Conservation (phyloP, 2,113 vertebrate species). For the Sisor rabdophorus region DNA sequence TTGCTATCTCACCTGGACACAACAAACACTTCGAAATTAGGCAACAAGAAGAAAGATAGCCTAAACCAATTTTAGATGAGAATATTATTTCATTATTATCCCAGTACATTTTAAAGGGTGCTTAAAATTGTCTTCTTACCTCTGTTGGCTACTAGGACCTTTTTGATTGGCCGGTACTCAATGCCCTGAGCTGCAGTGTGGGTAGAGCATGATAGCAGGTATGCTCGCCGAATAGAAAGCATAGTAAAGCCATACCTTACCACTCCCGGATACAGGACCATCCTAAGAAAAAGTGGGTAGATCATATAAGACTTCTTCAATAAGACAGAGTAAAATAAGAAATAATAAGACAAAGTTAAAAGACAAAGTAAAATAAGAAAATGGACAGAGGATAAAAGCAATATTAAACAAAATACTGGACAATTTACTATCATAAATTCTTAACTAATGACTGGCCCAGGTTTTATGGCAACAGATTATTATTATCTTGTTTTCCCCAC, state of each 20-base stretch:
- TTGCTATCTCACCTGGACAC: conserved; percentile 83
- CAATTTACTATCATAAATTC: conserved; percentile 38
- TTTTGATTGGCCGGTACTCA: conserved; percentile 84
- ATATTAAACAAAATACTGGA: not conserved
- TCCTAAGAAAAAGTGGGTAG: conserved; percentile 55
- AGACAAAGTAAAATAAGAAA: conserved; percentile 30
- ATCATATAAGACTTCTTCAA: conserved; percentile 22
- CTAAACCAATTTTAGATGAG: too few relatives aligned
- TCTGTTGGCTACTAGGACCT: conserved; percentile 89
- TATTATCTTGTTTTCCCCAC: conserved; percentile 12
- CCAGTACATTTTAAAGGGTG: not conserved
- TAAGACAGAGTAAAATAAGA: conserved; percentile 28
- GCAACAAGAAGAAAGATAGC: not conserved
- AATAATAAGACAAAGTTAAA: conserved; percentile 17
- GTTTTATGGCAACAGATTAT: conserved; percentile 25
- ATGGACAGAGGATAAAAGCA: conserved; percentile 20
- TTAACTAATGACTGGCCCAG: conserved; percentile 24
- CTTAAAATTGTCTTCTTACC: conserved; percentile 55
- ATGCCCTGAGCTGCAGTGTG: conserved; percentile 65
- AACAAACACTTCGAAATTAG: not conserved
- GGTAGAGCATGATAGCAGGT: conserved; percentile 58
- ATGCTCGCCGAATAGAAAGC: conserved; percentile 65
- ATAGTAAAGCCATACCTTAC: conserved; percentile 67
- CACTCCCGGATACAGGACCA: conserved; percentile 60
- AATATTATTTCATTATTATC: not conserved